phyloP scores from a whole-genome alignment of 1,140 invertebrate species.

The Panulirus ornatus region DNA sequence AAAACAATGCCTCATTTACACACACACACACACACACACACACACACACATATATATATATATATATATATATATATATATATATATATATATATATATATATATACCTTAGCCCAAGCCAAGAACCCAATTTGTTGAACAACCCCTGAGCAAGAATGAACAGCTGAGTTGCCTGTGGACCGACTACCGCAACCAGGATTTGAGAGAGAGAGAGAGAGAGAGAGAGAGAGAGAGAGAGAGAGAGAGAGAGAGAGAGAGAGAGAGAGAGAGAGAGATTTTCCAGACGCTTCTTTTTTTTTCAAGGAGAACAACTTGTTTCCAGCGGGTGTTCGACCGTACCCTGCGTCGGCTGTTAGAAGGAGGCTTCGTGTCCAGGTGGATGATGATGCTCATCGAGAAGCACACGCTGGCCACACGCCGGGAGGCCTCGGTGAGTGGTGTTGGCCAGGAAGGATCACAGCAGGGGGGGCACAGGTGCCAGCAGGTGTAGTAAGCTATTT shows the following conservation, averaged over 20 bases:
- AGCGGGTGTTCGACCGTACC: slow-evolving; percentile 36
- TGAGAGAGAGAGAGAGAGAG: too few species aligned
- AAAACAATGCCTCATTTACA: background rate
- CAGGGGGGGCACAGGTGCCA: too few species aligned
- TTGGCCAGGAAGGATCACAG: too few species aligned
- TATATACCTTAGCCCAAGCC: too few species aligned
- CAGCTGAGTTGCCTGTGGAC: too few species aligned
- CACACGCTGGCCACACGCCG: slow-evolving; percentile 33
- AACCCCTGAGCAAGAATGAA: background rate
- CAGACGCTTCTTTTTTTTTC: too few species aligned
- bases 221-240: background rate
- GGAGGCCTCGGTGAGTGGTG: slow-evolving; percentile 1
- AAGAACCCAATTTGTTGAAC: too few species aligned
- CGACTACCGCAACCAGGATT: too few species aligned
- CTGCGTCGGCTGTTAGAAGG: slow-evolving; percentile 53
- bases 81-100: background rate
- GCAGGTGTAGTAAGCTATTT: too few species aligned
- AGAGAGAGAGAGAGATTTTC: background rate
- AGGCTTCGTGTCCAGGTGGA: slow-evolving; percentile 63
- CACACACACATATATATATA: background rate
- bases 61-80: background rate
- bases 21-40: background rate
- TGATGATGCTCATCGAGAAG: slow-evolving; percentile 22
- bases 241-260: background rate
- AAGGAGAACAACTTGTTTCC: too few species aligned